These are phyloP conservation scores for Cyphomyrus discorhynchus DNA, from an alignment of 2,113 vertebrate genomes.

Conservation along the genomic window DNA sequence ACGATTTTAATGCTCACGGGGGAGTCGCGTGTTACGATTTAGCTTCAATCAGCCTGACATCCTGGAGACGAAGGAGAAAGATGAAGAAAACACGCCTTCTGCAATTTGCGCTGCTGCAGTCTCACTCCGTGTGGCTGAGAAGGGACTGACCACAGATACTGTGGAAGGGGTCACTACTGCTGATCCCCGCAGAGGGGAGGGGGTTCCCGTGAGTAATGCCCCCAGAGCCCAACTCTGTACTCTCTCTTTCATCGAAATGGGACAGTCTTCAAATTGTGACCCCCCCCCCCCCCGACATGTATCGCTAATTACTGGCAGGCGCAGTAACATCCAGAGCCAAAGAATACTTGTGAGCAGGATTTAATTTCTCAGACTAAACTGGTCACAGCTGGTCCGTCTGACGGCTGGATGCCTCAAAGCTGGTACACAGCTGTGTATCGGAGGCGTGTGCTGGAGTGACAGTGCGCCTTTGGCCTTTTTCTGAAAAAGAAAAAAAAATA, in stretches of 20 bases:
- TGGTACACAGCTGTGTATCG: neutral
- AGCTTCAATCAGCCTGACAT: constrained; percentile 47
- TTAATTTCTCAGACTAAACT: constrained; percentile 80
- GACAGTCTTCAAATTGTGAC: neutral
- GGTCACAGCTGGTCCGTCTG: constrained; percentile 86
- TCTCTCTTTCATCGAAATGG: neutral
- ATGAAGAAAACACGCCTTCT: neutral
- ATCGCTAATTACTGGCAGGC: constrained; percentile 87
- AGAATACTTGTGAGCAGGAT: constrained; percentile 88
- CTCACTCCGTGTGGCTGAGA: constrained; percentile 33
- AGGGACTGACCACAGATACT: constrained; percentile 42
- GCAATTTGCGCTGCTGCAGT: constrained; percentile 34
- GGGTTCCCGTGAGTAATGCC: neutral
- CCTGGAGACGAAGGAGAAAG: constrained; percentile 19
- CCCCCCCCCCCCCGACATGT: constrained; percentile 50
- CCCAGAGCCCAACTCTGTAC: neutral
- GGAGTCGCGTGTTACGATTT: constrained; percentile 40
- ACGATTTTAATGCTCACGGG: constrained; percentile 49
- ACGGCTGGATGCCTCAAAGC: constrained; percentile 48
- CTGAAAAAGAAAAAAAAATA: neutral
- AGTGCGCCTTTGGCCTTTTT: neutral
- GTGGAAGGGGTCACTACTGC: constrained; percentile 19
- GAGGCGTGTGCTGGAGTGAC: neutral
- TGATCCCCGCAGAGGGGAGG: constrained; percentile 9
- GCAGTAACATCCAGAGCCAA: constrained; percentile 59